Evolutionary conservation across 2,797 vertebrate genomes (phyloP).

Genomic region (Aldrovandia affinis): DNA sequence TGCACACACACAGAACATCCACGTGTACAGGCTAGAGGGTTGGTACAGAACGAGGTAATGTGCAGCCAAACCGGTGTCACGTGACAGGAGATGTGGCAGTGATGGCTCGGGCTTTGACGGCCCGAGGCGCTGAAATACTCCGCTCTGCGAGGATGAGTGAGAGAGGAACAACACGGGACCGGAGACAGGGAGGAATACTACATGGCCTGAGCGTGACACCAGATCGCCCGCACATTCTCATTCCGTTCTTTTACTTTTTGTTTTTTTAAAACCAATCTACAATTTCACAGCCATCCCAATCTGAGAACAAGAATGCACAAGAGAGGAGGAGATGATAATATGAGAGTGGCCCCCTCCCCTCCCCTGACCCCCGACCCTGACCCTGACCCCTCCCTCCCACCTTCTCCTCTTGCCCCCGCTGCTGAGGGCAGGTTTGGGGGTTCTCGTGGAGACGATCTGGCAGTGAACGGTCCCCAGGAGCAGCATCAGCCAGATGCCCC

Average conservation of each 20-base stretch:
- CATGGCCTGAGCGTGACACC: constrained; percentile 24
- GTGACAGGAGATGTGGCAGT: neutral
- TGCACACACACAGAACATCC: neutral
- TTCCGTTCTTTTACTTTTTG: too few relatives aligned
- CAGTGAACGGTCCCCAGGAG: constrained; percentile 97
- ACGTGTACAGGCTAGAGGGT: neutral
- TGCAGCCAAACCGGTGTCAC: neutral
- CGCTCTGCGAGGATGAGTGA: too few relatives aligned
- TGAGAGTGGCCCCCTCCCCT: neutral
- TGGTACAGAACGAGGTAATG: neutral
- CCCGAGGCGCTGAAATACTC: neutral
- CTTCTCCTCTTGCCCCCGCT: constrained; percentile 91
- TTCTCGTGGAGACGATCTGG: constrained; percentile 97
- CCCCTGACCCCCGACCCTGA: neutral
- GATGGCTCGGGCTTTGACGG: neutral
- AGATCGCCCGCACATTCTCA: constrained; percentile 11
- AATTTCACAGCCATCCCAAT: constrained; percentile 12
- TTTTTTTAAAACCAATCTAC: neutral
- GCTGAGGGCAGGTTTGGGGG: constrained; percentile 84
- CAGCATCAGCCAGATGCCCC: constrained; percentile 93
- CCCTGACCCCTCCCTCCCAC: constrained; percentile 66
- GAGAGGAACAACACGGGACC: too few relatives aligned
- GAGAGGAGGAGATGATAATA: neutral
- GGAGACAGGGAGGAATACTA: neutral
- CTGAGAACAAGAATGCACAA: constrained; percentile 16